Evolutionary conservation across 1,140 invertebrate species (phyloP).

Genomic region (Drosophila burlai): DNA sequence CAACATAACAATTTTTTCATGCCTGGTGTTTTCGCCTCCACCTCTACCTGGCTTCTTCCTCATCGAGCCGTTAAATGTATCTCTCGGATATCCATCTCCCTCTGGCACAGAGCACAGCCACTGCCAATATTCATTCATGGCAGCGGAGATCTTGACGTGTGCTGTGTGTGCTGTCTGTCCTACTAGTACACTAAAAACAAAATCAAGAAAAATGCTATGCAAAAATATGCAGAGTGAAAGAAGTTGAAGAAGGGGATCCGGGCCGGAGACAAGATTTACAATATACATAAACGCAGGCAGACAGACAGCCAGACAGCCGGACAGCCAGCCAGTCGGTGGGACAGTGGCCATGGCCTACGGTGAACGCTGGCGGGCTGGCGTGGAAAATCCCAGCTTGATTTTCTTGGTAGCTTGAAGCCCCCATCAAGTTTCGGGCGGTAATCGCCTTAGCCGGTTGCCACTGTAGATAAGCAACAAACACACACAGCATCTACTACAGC

Average conservation of each 20-base stretch:
- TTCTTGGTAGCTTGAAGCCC: slow-evolving; percentile 1
- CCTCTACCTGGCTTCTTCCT: slow-evolving; percentile 62
- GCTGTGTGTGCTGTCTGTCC: slow-evolving; percentile 43
- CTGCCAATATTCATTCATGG: slow-evolving; percentile 82
- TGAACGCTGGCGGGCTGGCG: neutral
- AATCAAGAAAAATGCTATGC: slow-evolving; percentile 72
- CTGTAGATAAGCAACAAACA: slow-evolving; percentile 48
- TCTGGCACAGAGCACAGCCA: slow-evolving; percentile 34
- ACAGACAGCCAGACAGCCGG: neutral
- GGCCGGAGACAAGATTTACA: slow-evolving; percentile 71
- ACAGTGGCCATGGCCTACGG: slow-evolving; percentile 47
- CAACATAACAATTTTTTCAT: slow-evolving; percentile 80
- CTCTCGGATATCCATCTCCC: slow-evolving; percentile 39
- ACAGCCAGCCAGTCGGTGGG: slow-evolving; percentile 2
- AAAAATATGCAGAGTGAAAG: slow-evolving; percentile 84
- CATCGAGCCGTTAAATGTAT: slow-evolving; percentile 59
- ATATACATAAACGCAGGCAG: slow-evolving; percentile 53
- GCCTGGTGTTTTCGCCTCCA: slow-evolving; percentile 21
- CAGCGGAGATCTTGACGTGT: slow-evolving; percentile 59
- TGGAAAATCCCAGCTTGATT: neutral
- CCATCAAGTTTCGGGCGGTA: neutral
- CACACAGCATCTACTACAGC: slow-evolving; percentile 38
- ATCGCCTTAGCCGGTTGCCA: slow-evolving; percentile 42
- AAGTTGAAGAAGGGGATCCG: slow-evolving; percentile 43
- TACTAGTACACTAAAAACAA: slow-evolving; percentile 63